Percentiles rank a stretch among this genome's conserved stretches.
phyloP scores from a whole-genome alignment of 2,113 vertebrate genomes.

The Megalops atlanticus region DNA sequence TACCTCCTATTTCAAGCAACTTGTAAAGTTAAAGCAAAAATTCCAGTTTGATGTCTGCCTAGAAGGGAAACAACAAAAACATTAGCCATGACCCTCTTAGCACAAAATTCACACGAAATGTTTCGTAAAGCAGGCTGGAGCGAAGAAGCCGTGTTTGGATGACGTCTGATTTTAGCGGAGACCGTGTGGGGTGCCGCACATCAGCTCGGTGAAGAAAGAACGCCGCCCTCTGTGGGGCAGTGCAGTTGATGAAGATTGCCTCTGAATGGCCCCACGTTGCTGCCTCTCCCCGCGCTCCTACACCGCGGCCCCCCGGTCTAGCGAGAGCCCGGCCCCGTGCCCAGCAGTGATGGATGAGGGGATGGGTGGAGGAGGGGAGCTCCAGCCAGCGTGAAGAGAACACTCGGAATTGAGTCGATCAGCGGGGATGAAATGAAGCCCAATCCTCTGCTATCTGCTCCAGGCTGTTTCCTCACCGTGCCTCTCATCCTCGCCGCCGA shows the following conservation, averaged over 20 bases:
- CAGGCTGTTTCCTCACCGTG: background rate
- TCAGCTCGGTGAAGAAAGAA: background rate
- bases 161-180: background rate
- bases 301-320: background rate
- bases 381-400: background rate
- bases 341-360: background rate
- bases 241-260: background rate
- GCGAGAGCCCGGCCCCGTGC: background rate
- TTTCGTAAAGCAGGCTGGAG: background rate
- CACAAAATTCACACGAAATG: too few relatives aligned
- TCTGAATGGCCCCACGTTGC: background rate
- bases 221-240: background rate
- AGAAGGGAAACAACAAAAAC: background rate
- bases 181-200: background rate
- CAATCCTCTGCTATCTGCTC: background rate
- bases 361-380: background rate
- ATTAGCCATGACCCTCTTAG: too few relatives aligned
- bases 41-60: background rate
- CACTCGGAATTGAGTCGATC: background rate
- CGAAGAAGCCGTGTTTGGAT: background rate
- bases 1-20: too few relatives aligned
- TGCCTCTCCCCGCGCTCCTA: background rate
- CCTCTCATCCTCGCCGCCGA: background rate
- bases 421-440: constrained; percentile 16
- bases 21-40: background rate